These are phyloP conservation scores for Caenorhabditis auriculariae DNA, from an alignment of 2,888 invertebrate genomes.

Conservation along the genomic window DNA sequence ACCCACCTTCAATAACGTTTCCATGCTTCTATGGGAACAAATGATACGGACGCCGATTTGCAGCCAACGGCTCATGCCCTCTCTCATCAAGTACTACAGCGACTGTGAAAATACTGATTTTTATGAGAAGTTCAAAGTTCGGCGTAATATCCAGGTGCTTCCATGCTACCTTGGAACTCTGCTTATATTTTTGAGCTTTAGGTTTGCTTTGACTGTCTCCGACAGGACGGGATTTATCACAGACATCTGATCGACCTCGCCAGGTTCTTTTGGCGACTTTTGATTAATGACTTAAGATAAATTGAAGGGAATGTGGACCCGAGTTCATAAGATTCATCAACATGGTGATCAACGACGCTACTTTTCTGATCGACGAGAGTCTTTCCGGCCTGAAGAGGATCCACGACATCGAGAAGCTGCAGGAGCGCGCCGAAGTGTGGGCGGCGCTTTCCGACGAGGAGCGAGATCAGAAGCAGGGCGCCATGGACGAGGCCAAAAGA, in stretches of 20 bases:
- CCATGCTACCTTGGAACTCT: too few species aligned
- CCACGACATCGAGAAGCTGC: slow-evolving; percentile 80
- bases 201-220: slow-evolving; percentile 78
- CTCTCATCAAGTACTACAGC: slow-evolving; percentile 95
- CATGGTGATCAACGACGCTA: slow-evolving; percentile 93
- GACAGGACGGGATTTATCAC: slow-evolving; percentile 85
- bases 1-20: slow-evolving; percentile 23
- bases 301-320: slow-evolving; percentile 39
- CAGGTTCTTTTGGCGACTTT: slow-evolving; percentile 63
- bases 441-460: slow-evolving; percentile 33
- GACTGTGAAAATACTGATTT: slow-evolving; percentile 74
- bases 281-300: not conserved
- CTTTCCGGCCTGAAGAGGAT: slow-evolving; percentile 78
- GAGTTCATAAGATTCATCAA: slow-evolving; percentile 88
- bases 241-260: slow-evolving; percentile 87
- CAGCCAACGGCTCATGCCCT: slow-evolving; percentile 79
- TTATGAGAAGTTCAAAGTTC: slow-evolving; percentile 97
- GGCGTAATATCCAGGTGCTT: slow-evolving; percentile 95
- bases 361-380: slow-evolving; percentile 91
- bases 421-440: slow-evolving; percentile 69
- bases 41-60: slow-evolving; percentile 71
- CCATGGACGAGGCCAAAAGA: slow-evolving; percentile 62
- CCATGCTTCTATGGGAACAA: slow-evolving; percentile 20
- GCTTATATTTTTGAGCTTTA: not conserved
- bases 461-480: slow-evolving; percentile 36